Conservation (phyloP, 2,888 invertebrate species). For the Carcina quercana region DNA sequence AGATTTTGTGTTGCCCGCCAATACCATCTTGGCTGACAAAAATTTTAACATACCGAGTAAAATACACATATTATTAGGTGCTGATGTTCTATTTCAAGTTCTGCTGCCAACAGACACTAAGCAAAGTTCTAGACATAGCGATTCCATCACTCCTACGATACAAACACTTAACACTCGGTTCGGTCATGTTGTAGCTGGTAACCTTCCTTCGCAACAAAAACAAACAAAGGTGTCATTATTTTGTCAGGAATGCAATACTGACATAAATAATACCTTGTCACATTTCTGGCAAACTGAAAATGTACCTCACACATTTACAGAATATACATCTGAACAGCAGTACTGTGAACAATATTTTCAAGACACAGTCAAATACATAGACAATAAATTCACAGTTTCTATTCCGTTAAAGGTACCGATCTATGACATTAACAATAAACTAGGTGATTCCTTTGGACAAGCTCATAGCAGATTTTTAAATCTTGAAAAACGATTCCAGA, state of each 20-base stretch:
- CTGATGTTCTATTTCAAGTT: slow-evolving; percentile 12
- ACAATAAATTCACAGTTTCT: slow-evolving; percentile 13
- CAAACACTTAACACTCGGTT: slow-evolving; percentile 10
- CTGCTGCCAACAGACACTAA: neutral
- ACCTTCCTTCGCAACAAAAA: neutral
- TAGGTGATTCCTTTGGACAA: slow-evolving; percentile 14
- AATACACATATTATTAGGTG: slow-evolving; percentile 8
- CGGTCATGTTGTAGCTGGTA: slow-evolving; percentile 11
- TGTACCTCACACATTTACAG: slow-evolving; percentile 9
- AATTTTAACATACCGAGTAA: slow-evolving; percentile 9
- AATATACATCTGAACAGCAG: slow-evolving; percentile 7
- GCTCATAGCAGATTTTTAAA: slow-evolving; percentile 13
- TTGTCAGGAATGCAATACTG: slow-evolving; percentile 5
- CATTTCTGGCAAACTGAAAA: slow-evolving; percentile 3
- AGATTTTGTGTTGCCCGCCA: slow-evolving; percentile 3
- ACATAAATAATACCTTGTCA: neutral
- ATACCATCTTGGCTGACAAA: slow-evolving; percentile 8
- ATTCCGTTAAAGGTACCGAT: slow-evolving; percentile 13
- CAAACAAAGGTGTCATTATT: slow-evolving; percentile 1
- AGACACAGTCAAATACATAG: slow-evolving; percentile 5
- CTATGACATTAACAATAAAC: neutral
- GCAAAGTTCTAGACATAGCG: neutral
- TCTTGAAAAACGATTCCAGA: slow-evolving; percentile 9
- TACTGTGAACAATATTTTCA: slow-evolving; percentile 1
- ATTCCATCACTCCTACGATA: neutral